Evolutionary conservation across 2,797 vertebrate genomes (phyloP), one percentile per base, ranked within the genome.

Genomic region (Nannoperca australis): DNA sequence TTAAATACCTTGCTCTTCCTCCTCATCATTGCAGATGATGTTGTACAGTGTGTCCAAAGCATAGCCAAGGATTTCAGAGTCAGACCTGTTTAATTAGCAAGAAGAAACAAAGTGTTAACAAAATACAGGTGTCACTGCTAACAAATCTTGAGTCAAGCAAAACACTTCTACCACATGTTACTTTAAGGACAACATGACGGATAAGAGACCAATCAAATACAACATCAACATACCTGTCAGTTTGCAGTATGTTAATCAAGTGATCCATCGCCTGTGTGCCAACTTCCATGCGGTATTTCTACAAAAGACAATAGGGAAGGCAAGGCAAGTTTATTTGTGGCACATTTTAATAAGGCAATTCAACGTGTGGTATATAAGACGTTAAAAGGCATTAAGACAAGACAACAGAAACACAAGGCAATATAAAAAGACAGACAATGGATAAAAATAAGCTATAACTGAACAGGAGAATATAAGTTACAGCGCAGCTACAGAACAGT

Each of bases 51-150:
- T 99, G 93, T 99, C 98, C 96, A 99, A 95, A 92, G 98, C 97
- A 87, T 99, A 99, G 85, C 97, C 98, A 67, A 99, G 97, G 91
- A 99, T 99, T 96, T 99, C 98, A 77, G 98, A 98, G 95, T 99
- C 98, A 40, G 98, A 97, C 86, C 98, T 99, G 94, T 88, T 93
- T 88, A 50, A 50, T 61, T 44, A 59, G 42, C 12, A 64, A 36
- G 7, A 62, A 56, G 1, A 65, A 45, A 24, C 5, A 51, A 3
- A 61, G 61, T 32, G 40, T 75, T n/a, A 58, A 47, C 9, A 60
- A 27, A 34, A 78, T 7, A 44, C 5, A 61, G 11, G 4, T 30
- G 22, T 36, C 12, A 58, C 7, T 30, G 2, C 66, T 59, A 58
- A 49, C 3, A 69, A 11, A 27, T 38, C 4, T 27, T 7, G 4